These are phyloP conservation scores for Oophaga sylvatica DNA, from an alignment of 2,797 vertebrate genomes.

Conservation along the genomic window DNA sequence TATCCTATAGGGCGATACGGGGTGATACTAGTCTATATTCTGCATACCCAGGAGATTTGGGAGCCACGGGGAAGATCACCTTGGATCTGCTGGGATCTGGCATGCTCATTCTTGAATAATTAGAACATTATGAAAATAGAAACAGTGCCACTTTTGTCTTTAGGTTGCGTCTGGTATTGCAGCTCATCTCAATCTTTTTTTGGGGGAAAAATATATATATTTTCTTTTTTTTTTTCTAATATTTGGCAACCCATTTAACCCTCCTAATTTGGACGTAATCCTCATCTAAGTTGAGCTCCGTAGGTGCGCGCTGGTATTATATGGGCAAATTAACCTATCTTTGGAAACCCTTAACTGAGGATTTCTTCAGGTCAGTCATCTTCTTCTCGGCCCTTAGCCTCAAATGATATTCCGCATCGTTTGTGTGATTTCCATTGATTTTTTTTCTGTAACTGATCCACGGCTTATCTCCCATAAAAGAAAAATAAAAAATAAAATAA, in stretches of 20 bases:
- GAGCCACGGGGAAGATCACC: neutral
- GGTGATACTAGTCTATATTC: neutral
- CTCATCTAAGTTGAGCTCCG: neutral
- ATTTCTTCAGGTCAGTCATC: neutral
- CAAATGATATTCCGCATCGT: constrained; percentile 9
- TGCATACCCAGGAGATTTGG: neutral
- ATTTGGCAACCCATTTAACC: neutral
- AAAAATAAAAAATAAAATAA: neutral
- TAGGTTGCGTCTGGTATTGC: too few relatives aligned
- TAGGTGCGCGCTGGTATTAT: neutral
- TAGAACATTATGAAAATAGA: too few relatives aligned
- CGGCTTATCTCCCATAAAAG: neutral
- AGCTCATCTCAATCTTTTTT: too few relatives aligned
- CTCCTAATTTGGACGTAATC: neutral
- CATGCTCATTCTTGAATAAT: too few relatives aligned
- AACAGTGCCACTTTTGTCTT: too few relatives aligned
- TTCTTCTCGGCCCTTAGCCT: neutral
- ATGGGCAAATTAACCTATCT: too few relatives aligned
- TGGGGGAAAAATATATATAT: too few relatives aligned
- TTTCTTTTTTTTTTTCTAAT: neutral
- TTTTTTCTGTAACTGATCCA: neutral
- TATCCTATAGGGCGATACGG: neutral
- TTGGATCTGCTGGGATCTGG: neutral
- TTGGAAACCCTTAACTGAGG: neutral
- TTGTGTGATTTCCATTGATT: constrained; percentile 22